Evolutionary conservation across 2,797 vertebrate species (phyloP), one percentile per base, ranked within the genome.

Genomic region (Miopithecus talapoin): DNA sequence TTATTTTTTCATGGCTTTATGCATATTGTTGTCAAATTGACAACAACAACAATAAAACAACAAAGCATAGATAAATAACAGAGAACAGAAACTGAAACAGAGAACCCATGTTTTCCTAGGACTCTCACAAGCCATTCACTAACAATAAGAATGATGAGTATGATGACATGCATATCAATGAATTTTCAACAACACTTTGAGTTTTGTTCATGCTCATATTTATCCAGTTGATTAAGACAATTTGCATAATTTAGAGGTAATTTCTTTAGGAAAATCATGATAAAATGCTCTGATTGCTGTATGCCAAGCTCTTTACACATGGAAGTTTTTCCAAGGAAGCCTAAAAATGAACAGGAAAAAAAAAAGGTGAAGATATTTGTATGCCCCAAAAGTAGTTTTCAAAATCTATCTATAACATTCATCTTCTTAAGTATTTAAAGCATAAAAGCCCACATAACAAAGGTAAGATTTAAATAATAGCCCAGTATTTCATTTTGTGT

Each of bases 221-320:
- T 98, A 97, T 97, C 97, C 96, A 94, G 91, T 96, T 98, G 97
- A 98, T 98, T 98, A 98, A 95, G 72, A 76, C 93, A 98, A 98
- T 98, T 98, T 98, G 92, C 98, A 97, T 98, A 98, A 97, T 97
- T 95, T 96, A 98, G 97, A 98, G 94, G 96, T 98, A 98, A 98
- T 98, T 98, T 98, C 93, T 96, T 96, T 92, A 72, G 89, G 94
- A 98, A 98, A 98, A 89, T 91, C 0, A 0, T 80, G 95, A 98
- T 96, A 97, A 98, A 98, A 97, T 72, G 33, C 6, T 96, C 92
- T 98, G 97, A 97, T 98, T 98, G 91, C 91, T 94, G 8, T 6
- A 5, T 88, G 30, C 92, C 13, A 85, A 61, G 78, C 64, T 97
- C 92, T 92, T 94, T 14, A 75, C 68, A 83, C 1, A 10, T 85